phyloP scores from a whole-genome alignment of 2,113 vertebrate species.

The Anser cygnoides region DNA sequence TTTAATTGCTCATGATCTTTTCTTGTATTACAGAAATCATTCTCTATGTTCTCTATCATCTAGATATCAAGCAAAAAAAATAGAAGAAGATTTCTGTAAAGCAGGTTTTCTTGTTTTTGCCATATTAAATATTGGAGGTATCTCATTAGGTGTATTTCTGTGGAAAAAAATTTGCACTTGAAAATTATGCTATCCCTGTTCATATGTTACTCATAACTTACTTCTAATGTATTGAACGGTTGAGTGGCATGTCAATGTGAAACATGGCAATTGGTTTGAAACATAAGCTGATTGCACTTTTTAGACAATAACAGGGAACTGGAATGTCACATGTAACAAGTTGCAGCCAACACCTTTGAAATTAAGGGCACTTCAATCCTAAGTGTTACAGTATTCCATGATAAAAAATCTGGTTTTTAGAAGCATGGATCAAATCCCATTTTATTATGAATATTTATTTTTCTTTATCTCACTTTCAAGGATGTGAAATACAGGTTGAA shows the following conservation, averaged over 20 bases:
- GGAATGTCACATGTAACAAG: not conserved
- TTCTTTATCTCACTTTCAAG: not conserved
- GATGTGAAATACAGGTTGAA: not conserved
- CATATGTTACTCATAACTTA: not conserved
- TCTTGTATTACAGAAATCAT: not conserved
- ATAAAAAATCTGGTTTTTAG: not conserved
- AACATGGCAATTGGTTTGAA: not conserved
- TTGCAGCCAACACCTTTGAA: slow-evolving; percentile 17
- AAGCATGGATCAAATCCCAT: not conserved
- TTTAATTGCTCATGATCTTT: not conserved
- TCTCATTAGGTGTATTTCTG: not conserved
- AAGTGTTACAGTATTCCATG: not conserved
- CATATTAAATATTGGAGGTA: not conserved
- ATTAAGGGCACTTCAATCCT: not conserved
- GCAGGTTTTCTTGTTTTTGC: not conserved
- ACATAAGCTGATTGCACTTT: not conserved
- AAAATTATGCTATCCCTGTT: not conserved
- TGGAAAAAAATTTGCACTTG: slow-evolving; percentile 18
- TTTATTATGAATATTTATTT: not conserved
- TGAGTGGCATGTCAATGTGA: slow-evolving; percentile 45
- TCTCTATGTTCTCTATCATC: not conserved
- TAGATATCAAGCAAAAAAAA: not conserved
- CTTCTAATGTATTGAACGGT: not conserved
- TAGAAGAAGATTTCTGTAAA: not conserved
- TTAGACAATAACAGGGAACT: not conserved